Conservation (phyloP, 2,797 vertebrate genomes). For the Myotis vivesi region DNA sequence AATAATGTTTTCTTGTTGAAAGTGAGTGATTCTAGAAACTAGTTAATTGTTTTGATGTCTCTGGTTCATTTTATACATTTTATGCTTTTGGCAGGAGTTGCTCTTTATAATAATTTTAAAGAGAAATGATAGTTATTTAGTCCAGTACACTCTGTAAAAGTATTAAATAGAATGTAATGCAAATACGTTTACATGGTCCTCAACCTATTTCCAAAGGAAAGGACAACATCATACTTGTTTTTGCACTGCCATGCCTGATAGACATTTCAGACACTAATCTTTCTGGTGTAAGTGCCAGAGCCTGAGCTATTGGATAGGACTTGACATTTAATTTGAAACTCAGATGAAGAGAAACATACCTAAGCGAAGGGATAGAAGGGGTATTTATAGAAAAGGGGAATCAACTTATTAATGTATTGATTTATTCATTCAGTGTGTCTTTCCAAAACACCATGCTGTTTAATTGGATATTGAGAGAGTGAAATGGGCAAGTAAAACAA, state of each 20-base stretch:
- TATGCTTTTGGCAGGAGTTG: not conserved
- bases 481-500: not conserved
- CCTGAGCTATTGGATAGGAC: not conserved
- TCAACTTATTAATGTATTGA: not conserved
- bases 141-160: not conserved
- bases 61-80: not conserved
- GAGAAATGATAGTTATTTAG: not conserved
- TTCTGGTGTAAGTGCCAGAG: not conserved
- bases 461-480: not conserved
- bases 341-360: not conserved
- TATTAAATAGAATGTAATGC: not conserved
- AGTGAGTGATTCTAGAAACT: constrained; percentile 14
- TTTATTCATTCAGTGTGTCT: not conserved
- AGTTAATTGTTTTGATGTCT: not conserved
- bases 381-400: not conserved
- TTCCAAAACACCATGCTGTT: not conserved
- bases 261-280: not conserved
- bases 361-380: not conserved
- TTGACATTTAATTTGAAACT: not conserved
- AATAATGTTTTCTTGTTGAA: not conserved
- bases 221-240: not conserved
- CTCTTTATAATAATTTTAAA: not conserved
- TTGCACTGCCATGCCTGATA: not conserved
- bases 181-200: not conserved
- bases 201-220: not conserved